These are phyloP conservation scores for Poeciliopsis turneri DNA, from an alignment of 2,797 vertebrate genomes.

Conservation along the genomic window DNA sequence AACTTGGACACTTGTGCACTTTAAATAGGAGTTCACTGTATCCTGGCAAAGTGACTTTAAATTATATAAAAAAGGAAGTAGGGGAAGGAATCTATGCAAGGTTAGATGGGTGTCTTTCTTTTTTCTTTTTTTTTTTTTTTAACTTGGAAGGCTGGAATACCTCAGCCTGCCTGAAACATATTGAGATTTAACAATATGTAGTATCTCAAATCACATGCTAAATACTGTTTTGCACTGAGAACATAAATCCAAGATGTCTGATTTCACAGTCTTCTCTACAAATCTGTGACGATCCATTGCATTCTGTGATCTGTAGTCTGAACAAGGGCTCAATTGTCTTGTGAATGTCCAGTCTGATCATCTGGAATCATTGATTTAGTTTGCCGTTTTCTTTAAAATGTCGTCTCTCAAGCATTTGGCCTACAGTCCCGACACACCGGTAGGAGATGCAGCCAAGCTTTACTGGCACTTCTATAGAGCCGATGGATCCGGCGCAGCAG, in stretches of 20 bases:
- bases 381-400: constrained; percentile 13
- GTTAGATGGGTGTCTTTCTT: constrained; percentile 54
- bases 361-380: neutral
- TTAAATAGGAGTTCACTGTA: constrained; percentile 88
- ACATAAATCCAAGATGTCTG: neutral
- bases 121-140: constrained; percentile 53
- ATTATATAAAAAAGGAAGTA: constrained; percentile 64
- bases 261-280: neutral
- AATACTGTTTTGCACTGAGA: neutral
- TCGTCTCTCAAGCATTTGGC: constrained; percentile 78
- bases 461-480: constrained; percentile 89
- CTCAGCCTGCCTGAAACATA: neutral
- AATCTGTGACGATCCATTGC: neutral
- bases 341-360: constrained; percentile 17
- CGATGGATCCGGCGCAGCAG: constrained; percentile 83
- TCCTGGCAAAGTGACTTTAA: constrained; percentile 86
- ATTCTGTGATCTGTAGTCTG: constrained; percentile 9
- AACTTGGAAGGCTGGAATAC: constrained; percentile 20
- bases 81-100: constrained; percentile 55
- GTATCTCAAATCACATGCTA: neutral
- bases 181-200: neutral
- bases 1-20: constrained; percentile 87
- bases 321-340: constrained; percentile 11
- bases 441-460: constrained; percentile 91
- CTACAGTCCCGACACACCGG: constrained; percentile 80